Evolutionary conservation across 2,888 invertebrate species (phyloP).

Genomic region (Hydropsyche betteni): DNA sequence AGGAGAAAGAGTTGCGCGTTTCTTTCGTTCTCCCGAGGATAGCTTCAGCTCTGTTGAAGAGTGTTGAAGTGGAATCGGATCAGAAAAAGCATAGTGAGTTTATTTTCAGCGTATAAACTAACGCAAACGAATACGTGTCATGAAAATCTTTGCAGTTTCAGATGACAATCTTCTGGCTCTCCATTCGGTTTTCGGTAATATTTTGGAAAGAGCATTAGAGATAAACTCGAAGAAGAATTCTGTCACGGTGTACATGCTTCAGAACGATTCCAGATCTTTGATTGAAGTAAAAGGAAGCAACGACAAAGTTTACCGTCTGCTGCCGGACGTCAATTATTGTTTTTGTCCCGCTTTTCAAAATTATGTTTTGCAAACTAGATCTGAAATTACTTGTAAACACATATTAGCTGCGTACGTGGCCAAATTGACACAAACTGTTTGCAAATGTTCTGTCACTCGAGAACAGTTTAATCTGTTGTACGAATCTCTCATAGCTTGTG

Average conservation of each 20-base stretch:
- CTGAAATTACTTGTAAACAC: constrained; percentile 72
- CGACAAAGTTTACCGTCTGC: constrained; percentile 54
- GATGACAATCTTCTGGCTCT: constrained; percentile 67
- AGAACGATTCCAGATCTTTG: constrained; percentile 60
- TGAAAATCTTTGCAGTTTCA: constrained; percentile 62
- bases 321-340: constrained; percentile 74
- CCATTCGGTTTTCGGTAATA: constrained; percentile 68
- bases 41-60: too few species aligned
- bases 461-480: constrained; percentile 66
- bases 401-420: constrained; percentile 72
- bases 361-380: constrained; percentile 65
- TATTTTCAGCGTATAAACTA: too few species aligned
- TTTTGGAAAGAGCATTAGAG: constrained; percentile 69
- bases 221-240: constrained; percentile 69
- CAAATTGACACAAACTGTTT: constrained; percentile 59
- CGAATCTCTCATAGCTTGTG: constrained; percentile 54
- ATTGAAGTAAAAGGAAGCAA: constrained; percentile 69
- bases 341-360: constrained; percentile 70
- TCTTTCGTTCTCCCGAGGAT: too few species aligned
- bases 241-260: constrained; percentile 62
- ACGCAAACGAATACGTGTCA: too few species aligned
- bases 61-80: too few species aligned
- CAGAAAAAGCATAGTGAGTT: too few species aligned
- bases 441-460: constrained; percentile 61
- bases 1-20: too few species aligned